Conservation (phyloP, 2,888 invertebrate genomes). For the Habrosyne pyritoides region DNA sequence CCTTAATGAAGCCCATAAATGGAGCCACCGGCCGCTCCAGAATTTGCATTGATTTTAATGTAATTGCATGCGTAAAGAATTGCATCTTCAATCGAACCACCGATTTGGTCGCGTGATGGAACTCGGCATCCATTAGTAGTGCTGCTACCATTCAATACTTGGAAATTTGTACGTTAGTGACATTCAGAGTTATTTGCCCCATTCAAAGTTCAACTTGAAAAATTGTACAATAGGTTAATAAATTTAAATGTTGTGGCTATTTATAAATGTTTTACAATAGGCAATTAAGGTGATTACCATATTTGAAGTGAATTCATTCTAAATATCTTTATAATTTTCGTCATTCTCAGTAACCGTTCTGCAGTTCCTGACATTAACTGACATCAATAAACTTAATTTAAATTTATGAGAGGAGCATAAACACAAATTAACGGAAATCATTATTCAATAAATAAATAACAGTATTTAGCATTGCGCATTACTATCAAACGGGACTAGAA, state of each 20-base stretch:
- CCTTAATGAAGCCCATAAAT: slow-evolving; percentile 76
- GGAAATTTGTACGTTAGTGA: too few species aligned
- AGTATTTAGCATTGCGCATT: neutral
- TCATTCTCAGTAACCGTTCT: too few species aligned
- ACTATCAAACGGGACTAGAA: neutral
- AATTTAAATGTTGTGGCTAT: neutral
- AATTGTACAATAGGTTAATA: neutral
- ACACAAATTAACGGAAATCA: slow-evolving; percentile 6
- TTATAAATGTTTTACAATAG: neutral
- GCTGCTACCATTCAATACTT: slow-evolving; percentile 50
- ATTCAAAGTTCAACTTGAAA: neutral
- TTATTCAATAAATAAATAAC: slow-evolving; percentile 5
- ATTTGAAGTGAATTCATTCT: neutral
- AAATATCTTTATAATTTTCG: neutral
- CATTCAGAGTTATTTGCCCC: neutral
- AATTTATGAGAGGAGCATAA: neutral
- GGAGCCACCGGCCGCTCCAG: slow-evolving; percentile 62
- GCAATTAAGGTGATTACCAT: neutral
- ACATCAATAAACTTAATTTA: neutral
- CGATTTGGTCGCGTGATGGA: slow-evolving; percentile 41
- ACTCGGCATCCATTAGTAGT: slow-evolving; percentile 31
- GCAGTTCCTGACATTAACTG: neutral
- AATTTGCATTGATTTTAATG: slow-evolving; percentile 69
- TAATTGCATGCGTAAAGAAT: slow-evolving; percentile 51
- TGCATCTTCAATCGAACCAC: slow-evolving; percentile 43